Conservation (phyloP, 2,888 invertebrate genomes). For the Blastobasis lacticolella region DNA sequence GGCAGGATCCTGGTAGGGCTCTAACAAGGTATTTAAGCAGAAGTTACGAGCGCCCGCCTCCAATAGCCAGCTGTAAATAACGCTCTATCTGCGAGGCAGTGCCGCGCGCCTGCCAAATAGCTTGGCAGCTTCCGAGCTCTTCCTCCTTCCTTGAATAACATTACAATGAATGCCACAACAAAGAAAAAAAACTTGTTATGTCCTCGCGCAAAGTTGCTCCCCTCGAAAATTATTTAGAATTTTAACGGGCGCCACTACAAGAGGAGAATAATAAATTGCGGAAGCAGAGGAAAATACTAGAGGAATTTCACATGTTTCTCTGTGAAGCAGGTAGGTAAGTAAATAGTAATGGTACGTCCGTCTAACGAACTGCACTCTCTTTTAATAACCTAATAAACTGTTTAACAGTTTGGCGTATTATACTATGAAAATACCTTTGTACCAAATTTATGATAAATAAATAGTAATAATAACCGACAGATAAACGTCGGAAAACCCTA, state of each 20-base stretch:
- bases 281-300: no score
- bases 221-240: background rate
- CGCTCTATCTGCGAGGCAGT: conserved; percentile 53
- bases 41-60: conserved; percentile 54
- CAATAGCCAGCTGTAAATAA: conserved; percentile 61
- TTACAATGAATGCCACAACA: conserved; percentile 57
- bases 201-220: background rate
- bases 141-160: conserved; percentile 67
- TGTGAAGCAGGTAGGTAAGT: no score
- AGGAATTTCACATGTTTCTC: no score
- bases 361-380: no score
- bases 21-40: conserved; percentile 59
- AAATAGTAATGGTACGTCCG: no score
- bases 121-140: conserved; percentile 59
- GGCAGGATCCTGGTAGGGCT: no score
- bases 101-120: conserved; percentile 60
- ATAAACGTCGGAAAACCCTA: no score
- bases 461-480: no score
- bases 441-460: no score
- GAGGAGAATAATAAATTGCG: conserved; percentile 11
- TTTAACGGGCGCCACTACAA: conserved; percentile 1
- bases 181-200: conserved; percentile 25
- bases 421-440: no score
- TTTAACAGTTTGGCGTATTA: no score
- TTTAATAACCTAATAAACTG: no score